Base-by-base conservation (phyloP, 2,113 vertebrate species). In the Coptodon rendalli region DNA sequence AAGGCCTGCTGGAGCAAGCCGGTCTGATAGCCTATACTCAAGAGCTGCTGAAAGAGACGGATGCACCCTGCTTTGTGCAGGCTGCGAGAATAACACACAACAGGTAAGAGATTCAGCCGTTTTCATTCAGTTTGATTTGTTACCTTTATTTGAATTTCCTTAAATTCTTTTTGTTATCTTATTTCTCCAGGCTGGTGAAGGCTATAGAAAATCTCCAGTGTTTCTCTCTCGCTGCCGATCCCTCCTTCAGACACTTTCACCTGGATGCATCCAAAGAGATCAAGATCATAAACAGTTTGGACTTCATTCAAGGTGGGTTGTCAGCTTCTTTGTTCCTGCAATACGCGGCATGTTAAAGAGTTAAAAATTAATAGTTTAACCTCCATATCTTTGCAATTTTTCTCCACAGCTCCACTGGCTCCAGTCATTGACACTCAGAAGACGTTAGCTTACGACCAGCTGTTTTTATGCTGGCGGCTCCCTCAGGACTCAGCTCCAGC, bases 391-490 rank as follows among this genome's bases (percentile, higher is more conserved):
- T 9, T 63, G 3, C 82, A 9, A 1, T 7, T 48, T 52, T 57
- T 71, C 38, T 54, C 88, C 13, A 34, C 96, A 99, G 98, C 97
- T 1, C 98, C 98, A 0, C 94, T 98, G 87, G 98, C 98, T 27
- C 98, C 98, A 0, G 98, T 99, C 87, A 98, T 99, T 1, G 98
- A 99, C 96, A 99, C 98, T 5, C 98, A 99, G 93, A 98, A 98
- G 93, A 99, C 98, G 16, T 96, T 99, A 45, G 98, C 98, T 71
- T 99, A 99, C 3, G 98, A 99, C 93, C 97, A 99, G 96, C 97
- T 99, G 89, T 99, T 98, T 91, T 92, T 99, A 87, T 98, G 98
- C 95, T 99, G 98, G 98, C 96, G 98, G 52, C 97, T 99, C 81
- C 98, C 98, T 22, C 97, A 97, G 66, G 98, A 99, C 95, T 99